These are phyloP conservation scores for Boloria selene DNA, from an alignment of 2,888 invertebrate genomes.

Conservation along the genomic window DNA sequence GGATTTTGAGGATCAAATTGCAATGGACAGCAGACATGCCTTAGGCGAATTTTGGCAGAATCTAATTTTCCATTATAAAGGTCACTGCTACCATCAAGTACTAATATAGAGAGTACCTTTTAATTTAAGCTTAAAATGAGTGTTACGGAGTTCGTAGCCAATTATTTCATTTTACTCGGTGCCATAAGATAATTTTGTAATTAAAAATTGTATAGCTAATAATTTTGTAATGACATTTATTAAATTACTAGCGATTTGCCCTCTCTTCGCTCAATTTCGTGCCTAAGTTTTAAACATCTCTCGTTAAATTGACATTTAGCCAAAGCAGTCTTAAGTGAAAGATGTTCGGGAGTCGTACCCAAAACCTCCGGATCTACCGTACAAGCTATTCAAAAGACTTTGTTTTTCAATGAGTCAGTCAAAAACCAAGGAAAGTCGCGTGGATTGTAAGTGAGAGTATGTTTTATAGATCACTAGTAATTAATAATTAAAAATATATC, in stretches of 20 bases:
- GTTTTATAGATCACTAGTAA: no score
- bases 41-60: conserved; percentile 59
- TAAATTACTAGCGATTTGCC: background rate
- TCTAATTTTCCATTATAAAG: conserved; percentile 75
- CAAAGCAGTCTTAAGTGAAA: no score
- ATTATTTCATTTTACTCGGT: conserved; percentile 20
- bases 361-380: no score
- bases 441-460: no score
- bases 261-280: no score
- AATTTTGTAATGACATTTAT: background rate
- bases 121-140: conserved; percentile 49
- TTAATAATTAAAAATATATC: no score
- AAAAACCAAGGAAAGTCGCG: no score
- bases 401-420: no score
- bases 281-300: no score
- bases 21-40: conserved; percentile 56
- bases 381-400: no score
- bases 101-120: conserved; percentile 61
- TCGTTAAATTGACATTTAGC: no score
- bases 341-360: no score
- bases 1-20: conserved; percentile 60
- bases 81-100: conserved; percentile 60
- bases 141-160: conserved; percentile 29
- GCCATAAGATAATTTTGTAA: background rate
- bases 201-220: background rate